Percentiles rank a stretch among this genome's conserved stretches.
Conservation (phyloP, 2,113 vertebrate genomes). For the Bubalus kerabau region DNA sequence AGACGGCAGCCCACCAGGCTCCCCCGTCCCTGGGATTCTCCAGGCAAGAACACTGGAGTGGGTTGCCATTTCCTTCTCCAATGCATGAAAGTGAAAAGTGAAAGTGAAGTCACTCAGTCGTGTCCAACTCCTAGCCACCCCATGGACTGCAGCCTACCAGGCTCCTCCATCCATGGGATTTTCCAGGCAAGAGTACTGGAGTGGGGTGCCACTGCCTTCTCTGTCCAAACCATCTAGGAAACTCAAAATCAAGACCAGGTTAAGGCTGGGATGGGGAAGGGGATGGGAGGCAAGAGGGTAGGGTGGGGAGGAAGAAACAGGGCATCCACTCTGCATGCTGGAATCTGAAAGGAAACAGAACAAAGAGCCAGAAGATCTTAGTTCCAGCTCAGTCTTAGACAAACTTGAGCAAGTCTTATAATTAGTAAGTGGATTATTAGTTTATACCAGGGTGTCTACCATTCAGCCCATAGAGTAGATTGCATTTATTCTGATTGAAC, state of each 20-base stretch:
- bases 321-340: not conserved
- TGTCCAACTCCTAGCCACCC: no score
- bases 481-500: conserved; percentile 18
- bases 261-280: not conserved
- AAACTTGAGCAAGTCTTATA: not conserved
- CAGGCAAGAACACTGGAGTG: no score
- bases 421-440: not conserved
- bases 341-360: not conserved
- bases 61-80: no score
- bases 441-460: not conserved
- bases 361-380: not conserved
- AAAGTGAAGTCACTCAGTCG: no score
- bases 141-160: no score
- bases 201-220: no score
- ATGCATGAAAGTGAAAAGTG: no score
- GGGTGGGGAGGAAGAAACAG: not conserved
- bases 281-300: not conserved
- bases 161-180: no score
- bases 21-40: no score
- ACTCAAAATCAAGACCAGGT: not conserved
- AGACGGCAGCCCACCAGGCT: no score
- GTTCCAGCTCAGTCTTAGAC: not conserved
- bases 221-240: not conserved
- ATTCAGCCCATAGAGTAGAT: not conserved
- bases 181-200: no score